Evolutionary conservation across 64 coral and sea anemone genomes (phyloP).

Genomic region (Acropora yongei): DNA sequence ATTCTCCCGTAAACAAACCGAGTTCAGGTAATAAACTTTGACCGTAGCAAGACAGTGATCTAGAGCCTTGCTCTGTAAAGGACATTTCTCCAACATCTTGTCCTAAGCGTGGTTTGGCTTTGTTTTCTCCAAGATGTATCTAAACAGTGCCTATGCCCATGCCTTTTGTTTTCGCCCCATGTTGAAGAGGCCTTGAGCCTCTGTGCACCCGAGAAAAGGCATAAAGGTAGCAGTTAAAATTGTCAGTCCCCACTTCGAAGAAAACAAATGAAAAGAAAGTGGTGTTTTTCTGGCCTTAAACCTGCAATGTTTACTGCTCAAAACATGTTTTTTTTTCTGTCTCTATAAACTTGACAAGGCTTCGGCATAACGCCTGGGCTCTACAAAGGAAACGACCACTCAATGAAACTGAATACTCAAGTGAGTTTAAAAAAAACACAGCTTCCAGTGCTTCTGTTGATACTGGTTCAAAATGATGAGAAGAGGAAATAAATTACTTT

Average conservation of each 20-base stretch:
- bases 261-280: no score
- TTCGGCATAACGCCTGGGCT: background rate
- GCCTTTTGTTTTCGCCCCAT: background rate
- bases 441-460: background rate
- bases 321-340: no score
- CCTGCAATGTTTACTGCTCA: background rate
- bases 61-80: background rate
- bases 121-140: background rate
- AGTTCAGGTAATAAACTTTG: background rate
- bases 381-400: background rate
- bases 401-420: background rate
- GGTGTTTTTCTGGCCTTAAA: background rate
- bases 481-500: background rate
- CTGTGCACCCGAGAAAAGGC: background rate
- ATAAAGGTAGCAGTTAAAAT: no score
- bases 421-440: background rate
- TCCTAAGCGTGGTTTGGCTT: background rate
- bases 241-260: no score
- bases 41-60: background rate
- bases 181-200: background rate
- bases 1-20: conserved; percentile 20
- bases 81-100: background rate
- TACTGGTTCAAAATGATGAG: background rate
- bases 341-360: background rate
- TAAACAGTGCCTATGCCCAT: no score